Evolutionary conservation across 2,888 invertebrate genomes (phyloP).

Genomic region (Pogonocherus hispidulus): DNA sequence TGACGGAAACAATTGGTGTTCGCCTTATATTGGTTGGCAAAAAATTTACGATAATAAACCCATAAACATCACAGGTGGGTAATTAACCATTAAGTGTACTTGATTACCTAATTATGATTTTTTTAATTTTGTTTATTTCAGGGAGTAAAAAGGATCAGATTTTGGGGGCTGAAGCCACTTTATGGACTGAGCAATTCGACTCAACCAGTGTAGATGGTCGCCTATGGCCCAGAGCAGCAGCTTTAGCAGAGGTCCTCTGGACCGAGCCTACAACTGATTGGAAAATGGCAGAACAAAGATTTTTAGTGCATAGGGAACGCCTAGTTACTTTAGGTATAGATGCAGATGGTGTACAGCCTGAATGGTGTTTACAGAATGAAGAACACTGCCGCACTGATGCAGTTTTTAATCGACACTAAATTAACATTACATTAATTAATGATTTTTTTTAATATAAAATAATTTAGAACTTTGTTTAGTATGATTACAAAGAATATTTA

Average conservation of each 20-base stretch:
- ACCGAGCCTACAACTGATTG: constrained; percentile 78
- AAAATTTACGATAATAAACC: constrained; percentile 86
- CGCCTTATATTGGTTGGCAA: constrained; percentile 93
- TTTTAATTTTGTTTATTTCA: constrained; percentile 35
- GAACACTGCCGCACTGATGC: constrained; percentile 73
- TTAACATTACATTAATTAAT: not conserved
- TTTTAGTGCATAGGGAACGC: constrained; percentile 78
- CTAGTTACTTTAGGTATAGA: constrained; percentile 77
- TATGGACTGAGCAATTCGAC: constrained; percentile 91
- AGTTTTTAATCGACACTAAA: not conserved
- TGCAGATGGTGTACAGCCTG: constrained; percentile 85
- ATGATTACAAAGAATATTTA: too few relatives aligned
- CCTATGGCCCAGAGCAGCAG: constrained; percentile 89
- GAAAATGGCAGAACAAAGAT: constrained; percentile 78
- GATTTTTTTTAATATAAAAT: too few relatives aligned
- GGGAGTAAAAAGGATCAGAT: constrained; percentile 59
- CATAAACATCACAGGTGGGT: constrained; percentile 71
- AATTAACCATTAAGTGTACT: not conserved
- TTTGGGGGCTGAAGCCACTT: constrained; percentile 83
- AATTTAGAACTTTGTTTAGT: too few relatives aligned
- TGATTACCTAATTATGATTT: too few relatives aligned
- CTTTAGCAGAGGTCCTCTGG: constrained; percentile 89
- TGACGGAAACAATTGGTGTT: constrained; percentile 91
- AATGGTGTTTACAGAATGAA: constrained; percentile 90
- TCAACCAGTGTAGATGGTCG: constrained; percentile 77